phyloP scores from a whole-genome alignment of 2,113 vertebrate species.

The Glaucomys volans region DNA sequence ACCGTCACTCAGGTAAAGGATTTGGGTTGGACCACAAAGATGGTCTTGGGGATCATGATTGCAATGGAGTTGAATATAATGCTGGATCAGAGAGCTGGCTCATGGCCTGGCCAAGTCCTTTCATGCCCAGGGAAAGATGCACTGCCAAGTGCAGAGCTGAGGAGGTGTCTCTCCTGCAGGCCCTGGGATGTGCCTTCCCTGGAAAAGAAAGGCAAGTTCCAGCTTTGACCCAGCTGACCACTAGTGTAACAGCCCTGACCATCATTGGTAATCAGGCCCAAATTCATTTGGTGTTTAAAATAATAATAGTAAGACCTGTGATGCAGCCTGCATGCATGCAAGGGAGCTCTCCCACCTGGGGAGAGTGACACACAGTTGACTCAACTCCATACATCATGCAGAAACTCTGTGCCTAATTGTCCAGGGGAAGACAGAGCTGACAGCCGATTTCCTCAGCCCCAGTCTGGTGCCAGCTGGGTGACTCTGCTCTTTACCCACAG shows the following conservation, averaged over 20 bases:
- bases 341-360: background rate
- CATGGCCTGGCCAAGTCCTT: background rate
- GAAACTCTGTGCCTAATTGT: background rate
- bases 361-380: background rate
- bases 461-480: background rate
- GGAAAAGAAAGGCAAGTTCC: background rate
- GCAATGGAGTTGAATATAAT: accelerated
- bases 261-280: background rate
- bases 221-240: background rate
- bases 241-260: background rate
- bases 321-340: background rate
- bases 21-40: background rate
- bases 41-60: background rate
- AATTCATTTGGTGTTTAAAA: background rate
- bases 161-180: background rate
- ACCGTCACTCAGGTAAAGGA: background rate
- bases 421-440: background rate
- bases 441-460: background rate
- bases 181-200: background rate
- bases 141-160: background rate
- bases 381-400: background rate
- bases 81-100: accelerated
- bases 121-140: background rate
- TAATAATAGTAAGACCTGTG: background rate
- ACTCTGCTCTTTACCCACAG: background rate